A percentile compares a stretch with the other conserved stretches of the same genome.
These are phyloP conservation scores for Tridacna gigas DNA, from an alignment of 2,888 invertebrate genomes.

Conservation along the genomic window DNA sequence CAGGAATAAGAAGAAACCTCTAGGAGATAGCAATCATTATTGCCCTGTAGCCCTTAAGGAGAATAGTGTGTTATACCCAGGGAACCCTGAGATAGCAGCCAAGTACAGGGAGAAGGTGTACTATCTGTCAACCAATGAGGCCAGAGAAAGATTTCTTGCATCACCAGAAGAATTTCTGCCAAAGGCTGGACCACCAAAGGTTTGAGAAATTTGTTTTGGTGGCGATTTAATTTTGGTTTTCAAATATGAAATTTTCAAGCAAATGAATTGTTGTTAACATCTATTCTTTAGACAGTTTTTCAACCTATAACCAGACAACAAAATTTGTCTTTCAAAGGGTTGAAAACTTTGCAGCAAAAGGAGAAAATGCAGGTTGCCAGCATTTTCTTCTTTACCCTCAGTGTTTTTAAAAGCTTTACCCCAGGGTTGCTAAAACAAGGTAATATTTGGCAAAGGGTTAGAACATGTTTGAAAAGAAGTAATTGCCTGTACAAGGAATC, in stretches of 20 bases:
- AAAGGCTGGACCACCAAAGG: constrained; percentile 76
- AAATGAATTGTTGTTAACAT: too few species aligned
- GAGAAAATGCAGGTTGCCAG: neutral
- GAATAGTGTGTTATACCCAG: constrained; percentile 82
- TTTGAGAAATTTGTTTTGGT: constrained; percentile 44
- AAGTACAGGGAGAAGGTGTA: constrained; percentile 84
- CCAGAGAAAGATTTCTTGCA: constrained; percentile 81
- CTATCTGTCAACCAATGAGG: constrained; percentile 82
- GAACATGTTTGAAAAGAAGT: too few species aligned
- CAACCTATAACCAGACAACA: too few species aligned
- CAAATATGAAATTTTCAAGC: too few species aligned
- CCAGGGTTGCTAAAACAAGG: too few species aligned
- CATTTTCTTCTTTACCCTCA: neutral
- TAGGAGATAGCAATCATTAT: constrained; percentile 84
- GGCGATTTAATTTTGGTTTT: too few species aligned
- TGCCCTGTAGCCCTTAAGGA: constrained; percentile 84
- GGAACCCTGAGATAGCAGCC: constrained; percentile 83
- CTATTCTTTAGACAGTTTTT: too few species aligned
- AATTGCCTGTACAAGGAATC: too few species aligned
- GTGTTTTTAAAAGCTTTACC: neutral
- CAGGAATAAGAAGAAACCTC: constrained; percentile 81
- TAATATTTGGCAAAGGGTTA: too few species aligned
- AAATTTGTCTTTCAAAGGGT: too few species aligned
- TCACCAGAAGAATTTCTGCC: constrained; percentile 81
- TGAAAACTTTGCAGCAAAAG: neutral